A percentile compares a stretch with the other conserved stretches of the same genome.
Evolutionary conservation across 1,140 invertebrate genomes (phyloP).

Genomic region (Idris sp.): DNA sequence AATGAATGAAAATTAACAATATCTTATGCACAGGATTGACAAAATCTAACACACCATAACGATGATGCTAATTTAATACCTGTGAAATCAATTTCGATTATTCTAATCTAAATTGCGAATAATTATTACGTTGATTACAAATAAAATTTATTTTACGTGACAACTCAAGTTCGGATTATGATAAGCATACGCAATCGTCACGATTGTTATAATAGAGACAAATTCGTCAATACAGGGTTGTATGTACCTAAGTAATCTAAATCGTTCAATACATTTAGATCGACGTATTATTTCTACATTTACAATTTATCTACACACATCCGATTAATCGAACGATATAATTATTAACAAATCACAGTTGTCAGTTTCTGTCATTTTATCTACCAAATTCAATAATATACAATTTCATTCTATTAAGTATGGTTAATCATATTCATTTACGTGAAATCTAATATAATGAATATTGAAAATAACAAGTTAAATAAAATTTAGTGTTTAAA

Average conservation of each 20-base stretch:
- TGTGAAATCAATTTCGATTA: conserved; percentile 7
- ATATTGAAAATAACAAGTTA: background rate
- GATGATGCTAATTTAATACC: conserved; percentile 5
- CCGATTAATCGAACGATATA: conserved; percentile 7
- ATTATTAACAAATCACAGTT: conserved; percentile 17
- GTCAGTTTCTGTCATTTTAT: conserved; percentile 5
- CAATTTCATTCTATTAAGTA: background rate
- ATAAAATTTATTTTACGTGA: conserved; percentile 15
- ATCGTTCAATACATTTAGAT: conserved; percentile 53
- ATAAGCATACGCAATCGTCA: conserved; percentile 15
- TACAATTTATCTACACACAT: conserved; percentile 1
- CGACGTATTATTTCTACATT: background rate
- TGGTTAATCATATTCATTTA: background rate
- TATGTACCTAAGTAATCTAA: conserved; percentile 16
- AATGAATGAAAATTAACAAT: background rate
- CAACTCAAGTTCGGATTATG: conserved; percentile 18
- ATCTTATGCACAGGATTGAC: background rate
- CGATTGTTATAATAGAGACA: conserved; percentile 7
- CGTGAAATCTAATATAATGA: background rate
- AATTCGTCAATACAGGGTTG: conserved; percentile 21
- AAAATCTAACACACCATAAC: background rate
- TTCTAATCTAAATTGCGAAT: conserved; percentile 9
- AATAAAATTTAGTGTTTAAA: too few species aligned
- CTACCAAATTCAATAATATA: conserved; percentile 5
- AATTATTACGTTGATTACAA: conserved; percentile 11